phyloP scores from a whole-genome alignment of 2,113 vertebrate genomes.

The Nymphicus hollandicus region DNA sequence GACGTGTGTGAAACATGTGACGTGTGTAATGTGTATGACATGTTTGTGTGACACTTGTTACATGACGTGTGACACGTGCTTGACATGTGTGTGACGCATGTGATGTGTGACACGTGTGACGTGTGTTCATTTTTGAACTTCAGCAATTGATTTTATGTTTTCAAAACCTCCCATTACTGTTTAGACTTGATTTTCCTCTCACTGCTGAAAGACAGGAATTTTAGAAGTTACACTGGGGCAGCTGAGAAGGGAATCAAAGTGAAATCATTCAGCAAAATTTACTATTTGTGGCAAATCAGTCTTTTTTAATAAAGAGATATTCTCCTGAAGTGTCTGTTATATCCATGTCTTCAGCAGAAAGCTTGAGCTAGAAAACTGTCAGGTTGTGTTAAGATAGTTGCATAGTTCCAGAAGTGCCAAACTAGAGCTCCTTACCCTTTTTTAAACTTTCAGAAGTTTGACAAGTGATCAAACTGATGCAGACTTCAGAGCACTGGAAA shows the following conservation, averaged over 20 bases:
- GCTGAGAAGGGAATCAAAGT: not conserved
- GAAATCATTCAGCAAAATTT: not conserved
- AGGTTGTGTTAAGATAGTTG: not conserved
- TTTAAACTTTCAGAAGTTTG: not conserved
- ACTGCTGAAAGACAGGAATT: not conserved
- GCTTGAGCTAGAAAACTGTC: not conserved
- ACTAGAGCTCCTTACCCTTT: not conserved
- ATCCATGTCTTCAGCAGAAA: not conserved
- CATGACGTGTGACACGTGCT: too few relatives aligned
- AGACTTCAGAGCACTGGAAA: not conserved
- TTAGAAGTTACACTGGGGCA: not conserved
- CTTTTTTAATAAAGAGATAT: not conserved
- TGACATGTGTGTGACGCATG: too few relatives aligned
- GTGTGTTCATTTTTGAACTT: not conserved
- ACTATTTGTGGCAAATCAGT: not conserved
- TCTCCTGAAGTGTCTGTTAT: not conserved
- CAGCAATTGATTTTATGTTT: not conserved
- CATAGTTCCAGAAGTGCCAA: not conserved
- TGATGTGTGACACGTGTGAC: too few relatives aligned
- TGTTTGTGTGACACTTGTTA: too few relatives aligned
- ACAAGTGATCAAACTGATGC: conserved; percentile 3
- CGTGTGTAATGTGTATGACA: too few relatives aligned
- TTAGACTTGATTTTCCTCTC: not conserved
- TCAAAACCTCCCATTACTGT: not conserved
- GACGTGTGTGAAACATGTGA: too few relatives aligned